phyloP scores from a whole-genome alignment of 2,113 vertebrate genomes.

The Pelusios castaneus region DNA sequence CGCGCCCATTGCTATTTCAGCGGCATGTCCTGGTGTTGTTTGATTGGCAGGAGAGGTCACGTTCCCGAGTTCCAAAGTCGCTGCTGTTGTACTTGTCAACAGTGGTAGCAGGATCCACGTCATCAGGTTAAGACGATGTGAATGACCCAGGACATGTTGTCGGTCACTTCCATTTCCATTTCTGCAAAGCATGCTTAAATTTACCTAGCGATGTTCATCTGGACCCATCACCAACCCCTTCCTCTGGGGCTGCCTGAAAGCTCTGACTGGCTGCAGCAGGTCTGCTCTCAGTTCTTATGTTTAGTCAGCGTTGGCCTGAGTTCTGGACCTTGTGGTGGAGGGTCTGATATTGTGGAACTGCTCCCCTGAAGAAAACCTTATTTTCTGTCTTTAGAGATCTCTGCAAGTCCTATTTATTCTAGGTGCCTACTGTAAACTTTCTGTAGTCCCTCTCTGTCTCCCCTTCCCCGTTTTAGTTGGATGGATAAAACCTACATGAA shows the following conservation, averaged over 20 bases:
- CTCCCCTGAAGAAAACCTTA: background rate
- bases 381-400: background rate
- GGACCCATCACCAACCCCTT: background rate
- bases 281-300: background rate
- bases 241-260: slow-evolving; percentile 15
- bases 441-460: background rate
- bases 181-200: too few relatives aligned
- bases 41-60: too few relatives aligned
- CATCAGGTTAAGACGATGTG: too few relatives aligned
- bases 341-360: background rate
- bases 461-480: background rate
- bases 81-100: too few relatives aligned
- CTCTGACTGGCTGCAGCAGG: background rate
- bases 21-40: too few relatives aligned
- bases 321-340: background rate
- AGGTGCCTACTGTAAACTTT: background rate
- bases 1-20: too few relatives aligned
- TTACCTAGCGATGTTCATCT: too few relatives aligned
- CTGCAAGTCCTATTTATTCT: background rate
- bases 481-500: background rate
- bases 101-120: too few relatives aligned
- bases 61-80: too few relatives aligned
- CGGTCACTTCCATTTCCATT: too few relatives aligned
- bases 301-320: background rate
- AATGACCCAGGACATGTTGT: too few relatives aligned